Evolutionary conservation across 1,140 invertebrate genomes (phyloP).

Genomic region (Lerema accius): DNA sequence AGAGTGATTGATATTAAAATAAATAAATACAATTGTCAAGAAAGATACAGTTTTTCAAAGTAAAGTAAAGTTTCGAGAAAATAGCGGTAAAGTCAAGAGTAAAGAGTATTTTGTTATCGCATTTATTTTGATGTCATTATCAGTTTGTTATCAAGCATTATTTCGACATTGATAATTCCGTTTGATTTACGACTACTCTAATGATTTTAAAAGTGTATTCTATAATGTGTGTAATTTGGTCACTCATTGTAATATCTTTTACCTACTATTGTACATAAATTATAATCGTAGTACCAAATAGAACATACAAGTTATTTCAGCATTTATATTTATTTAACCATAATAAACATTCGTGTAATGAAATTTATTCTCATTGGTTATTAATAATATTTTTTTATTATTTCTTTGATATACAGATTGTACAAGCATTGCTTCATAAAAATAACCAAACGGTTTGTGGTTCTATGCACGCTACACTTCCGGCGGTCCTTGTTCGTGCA

Average conservation of each 20-base stretch:
- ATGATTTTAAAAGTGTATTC: background rate
- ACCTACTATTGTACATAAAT: too few species aligned
- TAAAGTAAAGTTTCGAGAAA: too few species aligned
- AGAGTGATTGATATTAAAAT: too few species aligned
- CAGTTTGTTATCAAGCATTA: background rate
- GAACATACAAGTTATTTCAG: too few species aligned
- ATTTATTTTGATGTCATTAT: background rate
- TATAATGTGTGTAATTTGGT: too few species aligned
- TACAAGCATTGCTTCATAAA: background rate
- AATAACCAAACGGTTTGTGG: background rate
- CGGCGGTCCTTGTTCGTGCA: slow-evolving; percentile 28
- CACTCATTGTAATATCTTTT: too few species aligned
- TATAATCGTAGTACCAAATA: too few species aligned
- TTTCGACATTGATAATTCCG: slow-evolving; percentile 2
- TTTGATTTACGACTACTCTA: slow-evolving; percentile 3
- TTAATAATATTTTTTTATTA: background rate
- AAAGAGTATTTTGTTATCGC: background rate
- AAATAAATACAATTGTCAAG: too few species aligned
- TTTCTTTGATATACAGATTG: background rate
- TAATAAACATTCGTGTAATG: too few species aligned
- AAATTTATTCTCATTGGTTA: too few species aligned
- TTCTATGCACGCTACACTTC: slow-evolving; percentile 12
- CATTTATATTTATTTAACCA: too few species aligned
- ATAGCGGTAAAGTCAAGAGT: too few species aligned
- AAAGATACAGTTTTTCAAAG: background rate